Evolutionary conservation across 2,113 vertebrate species (phyloP).

Genomic region (Rhinogobius similis): DNA sequence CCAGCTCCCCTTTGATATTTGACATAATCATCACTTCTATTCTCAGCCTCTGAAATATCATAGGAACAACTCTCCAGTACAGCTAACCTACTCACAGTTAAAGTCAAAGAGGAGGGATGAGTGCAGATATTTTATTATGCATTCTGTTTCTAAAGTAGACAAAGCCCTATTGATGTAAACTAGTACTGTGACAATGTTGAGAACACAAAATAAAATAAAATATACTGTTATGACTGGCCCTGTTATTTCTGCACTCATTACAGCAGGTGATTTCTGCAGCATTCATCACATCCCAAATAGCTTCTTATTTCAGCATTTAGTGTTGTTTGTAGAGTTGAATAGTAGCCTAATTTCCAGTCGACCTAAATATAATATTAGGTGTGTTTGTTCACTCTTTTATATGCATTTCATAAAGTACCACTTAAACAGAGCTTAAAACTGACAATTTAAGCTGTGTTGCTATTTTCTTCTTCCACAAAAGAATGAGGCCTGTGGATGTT

Average conservation of each 20-base stretch:
- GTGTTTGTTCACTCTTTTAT: not conserved
- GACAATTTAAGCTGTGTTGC: not conserved
- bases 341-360: not conserved
- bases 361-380: too few relatives aligned
- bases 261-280: not conserved
- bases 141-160: constrained; percentile 89
- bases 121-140: constrained; percentile 86
- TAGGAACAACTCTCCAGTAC: constrained; percentile 78
- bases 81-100: constrained; percentile 77
- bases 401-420: not conserved
- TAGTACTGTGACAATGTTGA: constrained; percentile 93
- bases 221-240: constrained; percentile 64
- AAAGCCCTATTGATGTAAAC: constrained; percentile 86
- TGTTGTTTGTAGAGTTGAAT: not conserved
- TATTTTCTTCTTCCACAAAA: not conserved
- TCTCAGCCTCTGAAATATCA: constrained; percentile 75
- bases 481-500: constrained; percentile 1
- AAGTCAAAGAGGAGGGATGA: constrained; percentile 76
- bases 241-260: not conserved
- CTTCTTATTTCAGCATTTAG: not conserved
- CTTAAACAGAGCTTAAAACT: not conserved
- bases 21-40: constrained; percentile 73
- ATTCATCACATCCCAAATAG: not conserved
- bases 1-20: constrained; percentile 72
- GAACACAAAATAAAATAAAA: constrained; percentile 87